Percentiles rank a stretch among this genome's conserved stretches.
Conservation (phyloP, 2,888 invertebrate genomes). For the Rhamphomyia laevipes region DNA sequence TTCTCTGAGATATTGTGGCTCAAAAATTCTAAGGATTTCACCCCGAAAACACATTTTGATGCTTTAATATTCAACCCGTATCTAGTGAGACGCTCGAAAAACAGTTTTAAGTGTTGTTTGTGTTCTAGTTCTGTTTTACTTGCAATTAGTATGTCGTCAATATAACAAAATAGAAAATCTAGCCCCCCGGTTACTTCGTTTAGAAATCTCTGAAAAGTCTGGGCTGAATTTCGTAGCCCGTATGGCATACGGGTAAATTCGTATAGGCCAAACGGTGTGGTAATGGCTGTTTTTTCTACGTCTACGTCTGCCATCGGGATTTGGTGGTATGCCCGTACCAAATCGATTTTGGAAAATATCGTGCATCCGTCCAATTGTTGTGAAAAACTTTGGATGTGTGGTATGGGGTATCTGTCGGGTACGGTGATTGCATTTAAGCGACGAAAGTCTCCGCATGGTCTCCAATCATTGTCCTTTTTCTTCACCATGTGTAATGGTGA, state of each 20-base stretch:
- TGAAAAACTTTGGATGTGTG: no score
- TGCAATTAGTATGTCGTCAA: no score
- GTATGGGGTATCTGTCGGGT: background rate
- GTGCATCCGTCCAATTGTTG: no score
- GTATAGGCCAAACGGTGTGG: constrained; percentile 25
- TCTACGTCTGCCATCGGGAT: background rate
- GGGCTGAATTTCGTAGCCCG: constrained; percentile 24
- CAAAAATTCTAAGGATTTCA: background rate
- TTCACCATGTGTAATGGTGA: no score
- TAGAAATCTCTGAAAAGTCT: constrained; percentile 20
- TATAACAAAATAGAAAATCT: constrained; percentile 17
- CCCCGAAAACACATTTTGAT: constrained; percentile 12
- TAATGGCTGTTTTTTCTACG: constrained; percentile 14
- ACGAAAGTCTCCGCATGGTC: background rate
- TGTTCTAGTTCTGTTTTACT: constrained; percentile 13
- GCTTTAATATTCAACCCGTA: constrained; percentile 16
- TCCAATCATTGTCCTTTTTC: background rate
- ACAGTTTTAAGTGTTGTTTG: constrained; percentile 11
- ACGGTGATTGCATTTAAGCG: background rate
- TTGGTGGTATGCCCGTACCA: constrained; percentile 20
- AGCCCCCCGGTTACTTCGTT: constrained; percentile 12
- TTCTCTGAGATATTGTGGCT: background rate
- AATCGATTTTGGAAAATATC: constrained; percentile 17
- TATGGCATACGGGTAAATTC: constrained; percentile 24
- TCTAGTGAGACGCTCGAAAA: constrained; percentile 14